phyloP scores from a whole-genome alignment of 2,888 invertebrate species.

The Netelia virgata region DNA sequence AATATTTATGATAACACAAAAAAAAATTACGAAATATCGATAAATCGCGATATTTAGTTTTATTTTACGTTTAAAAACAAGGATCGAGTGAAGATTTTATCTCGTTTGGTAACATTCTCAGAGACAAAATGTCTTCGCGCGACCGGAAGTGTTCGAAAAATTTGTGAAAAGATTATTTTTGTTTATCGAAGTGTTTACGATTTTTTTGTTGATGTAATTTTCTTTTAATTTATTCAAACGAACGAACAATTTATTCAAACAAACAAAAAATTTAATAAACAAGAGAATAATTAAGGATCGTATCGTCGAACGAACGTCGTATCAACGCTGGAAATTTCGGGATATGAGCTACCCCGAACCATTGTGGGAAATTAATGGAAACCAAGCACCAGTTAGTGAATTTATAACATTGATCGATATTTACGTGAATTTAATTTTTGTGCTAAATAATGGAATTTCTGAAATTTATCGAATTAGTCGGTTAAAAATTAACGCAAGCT shows the following conservation, averaged over 20 bases:
- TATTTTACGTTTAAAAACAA: not conserved
- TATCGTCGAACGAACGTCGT: constrained; percentile 26
- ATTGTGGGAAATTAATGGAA: constrained; percentile 84
- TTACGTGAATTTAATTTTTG: constrained; percentile 22
- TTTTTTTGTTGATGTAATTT: constrained; percentile 14
- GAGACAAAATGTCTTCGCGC: too few relatives aligned
- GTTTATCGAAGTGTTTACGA: not conserved
- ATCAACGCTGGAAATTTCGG: constrained; percentile 69
- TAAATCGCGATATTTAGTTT: too few relatives aligned
- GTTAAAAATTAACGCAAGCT: not conserved
- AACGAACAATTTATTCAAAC: not conserved
- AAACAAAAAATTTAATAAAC: too few relatives aligned
- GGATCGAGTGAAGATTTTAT: not conserved
- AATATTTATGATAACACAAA: not conserved
- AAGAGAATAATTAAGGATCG: constrained; percentile 1
- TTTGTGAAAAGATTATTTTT: not conserved
- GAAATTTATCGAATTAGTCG: not conserved
- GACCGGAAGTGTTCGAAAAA: not conserved
- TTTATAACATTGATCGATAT: constrained; percentile 12
- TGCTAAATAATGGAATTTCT: too few relatives aligned
- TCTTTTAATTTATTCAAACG: not conserved
- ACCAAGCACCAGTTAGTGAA: constrained; percentile 82
- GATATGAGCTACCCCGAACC: constrained; percentile 84
- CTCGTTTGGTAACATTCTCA: not conserved
- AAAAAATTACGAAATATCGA: not conserved